These are phyloP conservation scores for Psylliodes chrysocephalus DNA, from an alignment of 2,888 invertebrate species.

Conservation along the genomic window DNA sequence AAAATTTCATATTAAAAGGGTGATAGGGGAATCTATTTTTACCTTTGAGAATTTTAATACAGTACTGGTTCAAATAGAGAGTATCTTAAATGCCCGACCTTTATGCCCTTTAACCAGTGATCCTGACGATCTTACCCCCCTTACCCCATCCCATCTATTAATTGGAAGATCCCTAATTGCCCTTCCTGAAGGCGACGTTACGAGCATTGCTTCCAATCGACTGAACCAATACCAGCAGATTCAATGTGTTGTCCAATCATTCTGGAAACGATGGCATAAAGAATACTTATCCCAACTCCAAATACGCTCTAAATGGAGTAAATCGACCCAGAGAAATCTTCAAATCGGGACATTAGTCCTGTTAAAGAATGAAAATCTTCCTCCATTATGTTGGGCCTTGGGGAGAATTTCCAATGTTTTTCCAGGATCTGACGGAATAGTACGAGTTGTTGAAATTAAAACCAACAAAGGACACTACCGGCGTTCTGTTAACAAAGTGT, in stretches of 20 bases:
- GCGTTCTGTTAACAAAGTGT: neutral
- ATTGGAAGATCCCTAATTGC: constrained; percentile 42
- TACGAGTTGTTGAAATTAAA: constrained; percentile 22
- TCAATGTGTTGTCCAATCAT: constrained; percentile 32
- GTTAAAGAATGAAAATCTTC: constrained; percentile 37
- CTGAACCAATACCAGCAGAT: constrained; percentile 26
- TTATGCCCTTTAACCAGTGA: constrained; percentile 35
- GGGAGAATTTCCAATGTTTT: constrained; percentile 34
- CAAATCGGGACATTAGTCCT: constrained; percentile 26
- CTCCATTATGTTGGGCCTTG: constrained; percentile 35
- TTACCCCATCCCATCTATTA: constrained; percentile 49
- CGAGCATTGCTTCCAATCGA: constrained; percentile 18
- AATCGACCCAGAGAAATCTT: no score
- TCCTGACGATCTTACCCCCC: constrained; percentile 23
- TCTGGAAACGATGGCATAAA: constrained; percentile 48
- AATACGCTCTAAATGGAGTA: no score
- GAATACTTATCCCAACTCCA: constrained; percentile 42
- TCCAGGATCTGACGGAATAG: constrained; percentile 37
- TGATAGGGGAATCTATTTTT: constrained; percentile 26
- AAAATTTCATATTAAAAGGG: constrained; percentile 32
- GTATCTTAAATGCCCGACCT: constrained; percentile 43
- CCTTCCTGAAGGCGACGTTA: constrained; percentile 35
- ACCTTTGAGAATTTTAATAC: constrained; percentile 38
- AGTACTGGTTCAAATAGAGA: constrained; percentile 41
- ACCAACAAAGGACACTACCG: neutral